Base-by-base conservation (phyloP, 2,888 invertebrate species). In the Aporophyla lueneburgensis region DNA sequence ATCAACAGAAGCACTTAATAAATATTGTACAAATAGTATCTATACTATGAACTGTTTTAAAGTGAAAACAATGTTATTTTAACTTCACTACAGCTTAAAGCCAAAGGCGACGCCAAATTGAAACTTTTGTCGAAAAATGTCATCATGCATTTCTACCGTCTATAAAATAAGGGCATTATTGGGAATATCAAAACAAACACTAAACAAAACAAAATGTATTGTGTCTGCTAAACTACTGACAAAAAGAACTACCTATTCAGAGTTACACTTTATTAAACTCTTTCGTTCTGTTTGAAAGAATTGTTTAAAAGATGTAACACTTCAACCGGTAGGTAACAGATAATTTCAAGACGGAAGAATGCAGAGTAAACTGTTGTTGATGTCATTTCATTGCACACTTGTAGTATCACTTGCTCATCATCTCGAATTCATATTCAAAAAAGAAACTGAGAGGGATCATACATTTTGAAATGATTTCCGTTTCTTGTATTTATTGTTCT, bases 191-290 rank as follows among this genome's bases (percentile, higher is more conserved):
- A 51, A 27, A 74, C 49, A 16, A 70, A 53, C 27, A 46, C 46
- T 14, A 61, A 46, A 59, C 19, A 72, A 59, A 53, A 46, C 16
- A 46, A 70, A 72, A 49, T n/a, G 19, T 54, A 1, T 46, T 46
- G 16, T 71, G 21, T 67, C 40, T 61, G 40, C n/a, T 40, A 24
- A 67, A 67, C 61, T 54, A 61, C 21, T 5, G 12, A 54, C 21
- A 61, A 9, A 24, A 66, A 67, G 49, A 33, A 33, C 33, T 33
- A 33, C 14, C n/a, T 19, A 2, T 19, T 27, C 10, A 14, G 24
- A 16, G 21, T 9, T 27, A 46, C 5, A 14, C 3, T 58, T 69
- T 46, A 46, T 24, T 4, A 19, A 19, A 12, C 19, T 21, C 0
- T 49, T 27, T 27, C 0, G 10, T 46, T 27, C 46, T 59, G 10